A percentile compares a stretch with the other conserved stretches of the same genome.
These are phyloP conservation scores for Gila orcuttii DNA, from an alignment of 2,113 vertebrate species.

Conservation along the genomic window DNA sequence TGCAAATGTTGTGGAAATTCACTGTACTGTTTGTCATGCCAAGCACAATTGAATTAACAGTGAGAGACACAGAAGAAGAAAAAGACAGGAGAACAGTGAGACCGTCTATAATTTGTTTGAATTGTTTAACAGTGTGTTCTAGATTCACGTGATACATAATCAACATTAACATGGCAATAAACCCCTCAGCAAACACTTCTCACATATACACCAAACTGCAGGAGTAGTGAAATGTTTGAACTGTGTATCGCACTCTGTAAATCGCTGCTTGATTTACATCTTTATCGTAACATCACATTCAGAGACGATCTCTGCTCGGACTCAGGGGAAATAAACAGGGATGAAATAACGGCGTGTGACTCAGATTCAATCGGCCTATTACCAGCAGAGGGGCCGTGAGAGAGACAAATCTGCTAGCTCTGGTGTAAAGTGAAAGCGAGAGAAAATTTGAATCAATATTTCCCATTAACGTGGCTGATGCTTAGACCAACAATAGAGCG, in stretches of 20 bases:
- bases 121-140: constrained; percentile 9
- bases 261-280: constrained; percentile 43
- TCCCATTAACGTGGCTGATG: constrained; percentile 73
- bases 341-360: constrained; percentile 71
- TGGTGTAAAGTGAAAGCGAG: constrained; percentile 40
- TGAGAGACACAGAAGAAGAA: not conserved
- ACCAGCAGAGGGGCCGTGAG: constrained; percentile 53
- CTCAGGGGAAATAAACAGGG: constrained; percentile 68
- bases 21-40: not conserved
- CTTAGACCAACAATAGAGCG: constrained; percentile 72
- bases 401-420: constrained; percentile 54
- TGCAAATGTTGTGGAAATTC: not conserved
- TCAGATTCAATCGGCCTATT: constrained; percentile 62
- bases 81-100: not conserved
- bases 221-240: not conserved
- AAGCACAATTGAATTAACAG: not conserved
- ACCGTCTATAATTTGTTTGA: constrained; percentile 3
- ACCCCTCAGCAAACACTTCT: not conserved
- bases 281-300: constrained; percentile 38
- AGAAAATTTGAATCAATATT: constrained; percentile 74
- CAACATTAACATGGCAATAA: constrained; percentile 33
- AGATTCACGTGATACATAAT: constrained; percentile 25
- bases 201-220: not conserved
- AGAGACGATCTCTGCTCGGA: constrained; percentile 47
- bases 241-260: constrained; percentile 9